These are phyloP conservation scores for Dasypolia templi DNA, from an alignment of 2,888 invertebrate species.

Conservation along the genomic window DNA sequence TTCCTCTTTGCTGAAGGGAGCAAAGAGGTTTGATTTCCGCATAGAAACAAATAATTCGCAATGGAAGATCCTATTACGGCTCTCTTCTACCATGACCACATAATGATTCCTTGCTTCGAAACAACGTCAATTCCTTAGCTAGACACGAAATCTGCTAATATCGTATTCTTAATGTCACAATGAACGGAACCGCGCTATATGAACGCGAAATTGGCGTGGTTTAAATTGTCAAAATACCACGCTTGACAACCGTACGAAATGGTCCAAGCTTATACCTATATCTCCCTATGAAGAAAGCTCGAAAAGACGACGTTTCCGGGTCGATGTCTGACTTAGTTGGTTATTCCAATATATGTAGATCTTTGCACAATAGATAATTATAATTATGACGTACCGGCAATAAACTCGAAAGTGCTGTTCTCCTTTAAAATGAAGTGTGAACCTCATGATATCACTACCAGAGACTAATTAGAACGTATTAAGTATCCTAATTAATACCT, in stretches of 20 bases:
- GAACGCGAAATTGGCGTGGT: no score
- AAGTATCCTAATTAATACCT: constrained; percentile 78
- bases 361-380: constrained; percentile 18
- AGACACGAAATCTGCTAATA: no score
- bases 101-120: no score
- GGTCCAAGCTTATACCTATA: no score
- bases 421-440: constrained; percentile 78
- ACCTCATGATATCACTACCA: constrained; percentile 83
- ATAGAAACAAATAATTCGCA: constrained; percentile 25
- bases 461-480: constrained; percentile 80
- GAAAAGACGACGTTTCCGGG: background rate
- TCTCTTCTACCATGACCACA: no score
- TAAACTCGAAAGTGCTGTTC: constrained; percentile 61
- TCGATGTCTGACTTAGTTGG: constrained; percentile 25
- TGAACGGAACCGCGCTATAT: no score
- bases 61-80: background rate
- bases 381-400: constrained; percentile 46
- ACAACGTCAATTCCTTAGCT: no score
- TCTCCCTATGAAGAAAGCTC: no score
- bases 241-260: no score
- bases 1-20: constrained; percentile 13
- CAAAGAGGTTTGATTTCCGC: constrained; percentile 11
- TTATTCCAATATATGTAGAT: constrained; percentile 12
- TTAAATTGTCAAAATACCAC: no score
- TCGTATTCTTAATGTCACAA: no score